Evolutionary conservation across 2,888 invertebrate species (phyloP), one percentile per base, ranked within the genome.

Genomic region (Drosophila fungiperda): DNA sequence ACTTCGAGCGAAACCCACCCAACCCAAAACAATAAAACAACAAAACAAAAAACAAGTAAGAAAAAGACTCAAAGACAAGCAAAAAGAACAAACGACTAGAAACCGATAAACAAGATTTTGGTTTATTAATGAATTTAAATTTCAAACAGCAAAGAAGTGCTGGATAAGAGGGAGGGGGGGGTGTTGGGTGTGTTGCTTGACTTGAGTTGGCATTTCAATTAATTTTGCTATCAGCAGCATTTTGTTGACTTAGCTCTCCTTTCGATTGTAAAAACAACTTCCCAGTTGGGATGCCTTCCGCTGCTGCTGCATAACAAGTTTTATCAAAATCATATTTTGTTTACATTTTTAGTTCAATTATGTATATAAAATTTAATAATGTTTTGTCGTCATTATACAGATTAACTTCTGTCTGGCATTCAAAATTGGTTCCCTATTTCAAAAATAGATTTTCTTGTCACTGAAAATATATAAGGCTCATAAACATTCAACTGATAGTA

Each of bases 81-180:
- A 12, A 48, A 59, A 63, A n/a, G n/a, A 48, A 54, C 36, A 32
- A 59, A 32, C 33, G n/a, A 65, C 49, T 29, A 62, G 54, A 69
- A 75, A 65, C 71, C 89, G 76, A 89, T 83, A 87, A 89, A 87
- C 87, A 87, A 89, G 84, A 89, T 84, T 89, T 84, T 79, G 76
- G 84, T 76, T 83, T 82, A 87, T 84, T 82, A 87, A 84, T 89
- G 82, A 81, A 86, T 86, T 78, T 80, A 61, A 80, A 77, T 80
- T 69, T 76, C 54, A 62, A 76, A 62, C 66, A 62, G 49, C 45
- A 58, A 12, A 26, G 2, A 32, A 11, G n/a, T 33, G 11, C 11
- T 15, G 9, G n/a, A 7, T 5, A 48, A 20, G 8, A 20, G 33
- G 1, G 17, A 23, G 32, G 20, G 48, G 49, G 11, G 1, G 23